Evolutionary conservation across 2,888 invertebrate species (phyloP), one percentile per base, ranked within the genome.

Genomic region (Diachrysia chrysitis): DNA sequence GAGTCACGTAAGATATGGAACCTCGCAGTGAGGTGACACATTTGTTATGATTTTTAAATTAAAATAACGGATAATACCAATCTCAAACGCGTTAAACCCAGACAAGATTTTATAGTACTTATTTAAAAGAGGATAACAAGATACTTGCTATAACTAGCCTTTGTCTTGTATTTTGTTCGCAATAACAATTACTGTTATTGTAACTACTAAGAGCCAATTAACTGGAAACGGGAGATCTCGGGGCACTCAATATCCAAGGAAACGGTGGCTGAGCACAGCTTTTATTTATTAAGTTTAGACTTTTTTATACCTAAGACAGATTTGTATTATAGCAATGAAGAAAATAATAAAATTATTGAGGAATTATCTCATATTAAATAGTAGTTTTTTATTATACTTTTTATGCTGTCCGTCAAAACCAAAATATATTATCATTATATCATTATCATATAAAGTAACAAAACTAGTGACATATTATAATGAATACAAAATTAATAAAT

Each of bases 201-300:
- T 66, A n/a, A 69, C 42, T 69, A 46, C 42, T 56, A 51, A 59
- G 54, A 21, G 21, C 46, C 64, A 76, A 73, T 76, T 69, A 76
- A 42, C 55, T 69, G 16, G 53, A 42, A 66, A 61, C 64, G 42
- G n/a, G 53, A 58, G 42, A 59, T 48, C 59, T 51, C 46, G 53
- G 19, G 23, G 61, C 10, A 51, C 57, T 53, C 58, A 58, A 55
- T 64, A 29, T 67, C 35, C 14, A 16, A 35, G 57, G 23, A 60
- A 53, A 62, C 55, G 66, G 29, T 55, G 51, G 19, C 35, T 53
- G 21, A 65, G 37, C 69, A 69, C 23, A 61, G 17, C 19, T 54
- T 54, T 42, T 48, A 21, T 65, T 71, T 56, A 16, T 6, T 23
- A 61, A 19, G 21, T n/a, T 23, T 23, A 16, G 53, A 10, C 1